Evolutionary conservation across 2,113 vertebrate genomes (phyloP).

Genomic region (Bagarius yarrelli): DNA sequence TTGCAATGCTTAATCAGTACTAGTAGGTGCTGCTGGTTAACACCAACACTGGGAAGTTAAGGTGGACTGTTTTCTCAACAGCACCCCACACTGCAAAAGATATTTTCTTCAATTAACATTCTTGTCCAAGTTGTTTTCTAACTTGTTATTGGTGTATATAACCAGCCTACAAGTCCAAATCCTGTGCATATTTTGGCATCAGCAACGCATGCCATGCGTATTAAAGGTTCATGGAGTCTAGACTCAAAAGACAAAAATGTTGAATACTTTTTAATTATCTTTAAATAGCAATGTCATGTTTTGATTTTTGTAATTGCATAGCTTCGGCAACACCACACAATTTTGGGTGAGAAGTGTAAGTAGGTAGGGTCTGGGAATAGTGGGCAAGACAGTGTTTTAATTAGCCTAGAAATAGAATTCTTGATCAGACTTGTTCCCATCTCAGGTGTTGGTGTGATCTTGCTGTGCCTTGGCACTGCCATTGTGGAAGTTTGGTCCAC

Average conservation of each 20-base stretch:
- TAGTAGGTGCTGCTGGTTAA: background rate
- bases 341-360: background rate
- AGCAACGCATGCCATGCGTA: slow-evolving; percentile 7
- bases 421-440: slow-evolving; percentile 1
- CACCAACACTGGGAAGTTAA: background rate
- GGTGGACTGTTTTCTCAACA: background rate
- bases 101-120: background rate
- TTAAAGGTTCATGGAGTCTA: slow-evolving; percentile 16
- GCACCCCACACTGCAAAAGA: background rate
- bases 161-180: background rate
- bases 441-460: background rate
- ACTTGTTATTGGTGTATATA: background rate
- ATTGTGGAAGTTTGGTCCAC: background rate
- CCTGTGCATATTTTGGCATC: slow-evolving; percentile 23
- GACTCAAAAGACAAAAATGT: background rate
- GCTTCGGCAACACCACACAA: background rate
- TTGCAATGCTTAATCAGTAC: too few species aligned
- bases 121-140: slow-evolving; percentile 10
- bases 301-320: background rate
- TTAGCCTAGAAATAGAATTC: background rate
- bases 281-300: too few species aligned
- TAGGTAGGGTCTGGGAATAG: background rate
- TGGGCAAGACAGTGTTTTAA: background rate
- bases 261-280: background rate
- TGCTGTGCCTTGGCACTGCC: background rate